Conservation (phyloP, 1,140 invertebrate species). For the Drosophila parabipectinata region DNA sequence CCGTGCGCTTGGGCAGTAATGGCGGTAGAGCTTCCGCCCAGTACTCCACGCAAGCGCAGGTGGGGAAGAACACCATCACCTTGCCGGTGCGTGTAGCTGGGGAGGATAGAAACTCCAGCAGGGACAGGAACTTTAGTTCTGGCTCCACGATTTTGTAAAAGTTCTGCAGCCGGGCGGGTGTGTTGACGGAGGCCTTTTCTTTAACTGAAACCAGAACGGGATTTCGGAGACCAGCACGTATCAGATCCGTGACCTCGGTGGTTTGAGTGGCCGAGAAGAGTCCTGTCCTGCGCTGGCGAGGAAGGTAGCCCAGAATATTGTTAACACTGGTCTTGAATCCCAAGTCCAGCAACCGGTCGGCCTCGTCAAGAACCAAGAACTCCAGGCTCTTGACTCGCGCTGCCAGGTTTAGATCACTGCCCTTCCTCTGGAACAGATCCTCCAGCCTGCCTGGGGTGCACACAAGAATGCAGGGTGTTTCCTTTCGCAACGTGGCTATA, state of each 20-base stretch:
- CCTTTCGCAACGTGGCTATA: slow-evolving; percentile 87
- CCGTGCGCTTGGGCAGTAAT: slow-evolving; percentile 87
- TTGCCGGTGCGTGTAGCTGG: slow-evolving; percentile 87
- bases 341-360: slow-evolving; percentile 96
- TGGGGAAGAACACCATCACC: slow-evolving; percentile 97
- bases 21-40: slow-evolving; percentile 90
- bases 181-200: slow-evolving; percentile 91
- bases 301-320: slow-evolving; percentile 95
- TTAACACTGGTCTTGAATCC: slow-evolving; percentile 96
- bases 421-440: slow-evolving; percentile 90
- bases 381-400: slow-evolving; percentile 91
- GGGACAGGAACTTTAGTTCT: slow-evolving; percentile 84
- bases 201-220: slow-evolving; percentile 96
- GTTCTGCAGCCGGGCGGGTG: slow-evolving; percentile 93
- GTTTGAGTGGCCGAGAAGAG: slow-evolving; percentile 99
- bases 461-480: slow-evolving; percentile 94
- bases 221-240: slow-evolving; percentile 97
- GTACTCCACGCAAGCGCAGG: slow-evolving; percentile 98
- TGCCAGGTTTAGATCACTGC: slow-evolving; percentile 87
- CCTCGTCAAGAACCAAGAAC: slow-evolving; percentile 97
- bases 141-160: slow-evolving; percentile 92
- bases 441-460: slow-evolving; percentile 96
- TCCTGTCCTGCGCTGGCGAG: slow-evolving; percentile 96
- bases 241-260: slow-evolving; percentile 95
- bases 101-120: slow-evolving; percentile 84